phyloP scores from a whole-genome alignment of 2,113 vertebrate species.

The Phalacrocorax pelagicus region DNA sequence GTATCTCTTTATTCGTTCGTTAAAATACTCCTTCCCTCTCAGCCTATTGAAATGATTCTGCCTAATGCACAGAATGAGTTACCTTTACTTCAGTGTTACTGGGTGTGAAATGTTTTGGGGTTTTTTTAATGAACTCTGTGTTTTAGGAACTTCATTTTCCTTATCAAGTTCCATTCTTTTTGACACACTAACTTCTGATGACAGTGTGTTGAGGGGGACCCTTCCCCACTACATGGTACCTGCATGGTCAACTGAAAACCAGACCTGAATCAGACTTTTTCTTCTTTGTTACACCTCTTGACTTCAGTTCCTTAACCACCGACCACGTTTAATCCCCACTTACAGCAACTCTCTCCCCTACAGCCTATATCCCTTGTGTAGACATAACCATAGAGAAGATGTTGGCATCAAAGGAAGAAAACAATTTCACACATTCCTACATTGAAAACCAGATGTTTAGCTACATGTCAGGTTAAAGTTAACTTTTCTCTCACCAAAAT shows the following conservation, averaged over 20 bases:
- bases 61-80: background rate
- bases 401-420: background rate
- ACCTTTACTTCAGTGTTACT: background rate
- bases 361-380: background rate
- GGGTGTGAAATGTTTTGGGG: background rate
- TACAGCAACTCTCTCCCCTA: background rate
- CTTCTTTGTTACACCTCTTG: background rate
- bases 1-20: background rate
- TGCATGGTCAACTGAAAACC: background rate
- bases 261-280: background rate
- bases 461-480: background rate
- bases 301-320: background rate
- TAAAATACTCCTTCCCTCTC: background rate
- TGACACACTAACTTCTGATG: background rate
- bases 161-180: background rate
- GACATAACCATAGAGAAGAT: background rate
- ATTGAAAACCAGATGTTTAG: background rate
- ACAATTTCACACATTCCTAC: background rate
- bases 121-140: background rate
- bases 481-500: background rate
- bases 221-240: background rate
- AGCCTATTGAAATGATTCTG: background rate
- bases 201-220: background rate
- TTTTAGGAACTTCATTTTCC: background rate
- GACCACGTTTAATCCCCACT: background rate